Base-by-base conservation (phyloP, 2,113 vertebrate species). In the Phainopepla nitens region DNA sequence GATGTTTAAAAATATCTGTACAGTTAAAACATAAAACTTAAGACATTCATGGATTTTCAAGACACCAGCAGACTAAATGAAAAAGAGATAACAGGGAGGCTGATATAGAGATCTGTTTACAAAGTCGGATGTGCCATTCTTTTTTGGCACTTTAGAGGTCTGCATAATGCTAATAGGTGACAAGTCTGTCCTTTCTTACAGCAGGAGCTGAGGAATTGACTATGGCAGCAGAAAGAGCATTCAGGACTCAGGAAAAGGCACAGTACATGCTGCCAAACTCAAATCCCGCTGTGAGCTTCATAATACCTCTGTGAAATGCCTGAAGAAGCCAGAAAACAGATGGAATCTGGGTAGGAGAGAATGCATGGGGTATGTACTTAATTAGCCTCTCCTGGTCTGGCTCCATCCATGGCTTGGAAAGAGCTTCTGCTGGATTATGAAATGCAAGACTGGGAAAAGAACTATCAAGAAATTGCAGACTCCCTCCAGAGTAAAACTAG, bases 241-340 rank as follows among this genome's bases (percentile, higher is more conserved):
- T 51, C 56, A 31, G 58, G 53, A 64, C 53, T 89, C 64, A 75
- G 36, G 56, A 77, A 90, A 88, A 96, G 64, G 70, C 78, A 62
- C 2, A 58, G 71, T 18, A 61, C n/a, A 24, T 24, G 45, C 72
- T 88, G 85, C 72, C 94, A 93, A 92, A 89, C 56, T 64, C 80
- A 81, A 51, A 82, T 49, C 90, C 57, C 1, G 2, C 80, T 87
- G 73, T 86, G 92, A 94, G 86, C n/a, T 75, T 86, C 86, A 28
- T 39, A 83, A 47, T 44, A 89, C 60, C 80, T 75, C 83, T 56
- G 42, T 68, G 93, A 94, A 93, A 90, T 45, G 92, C 69, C 56
- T 89, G 58, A 45, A 92, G 80, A 94, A 92, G 82, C 82, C 76
- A 93, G 91, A 87, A 83, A 95, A 81, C 94, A 95, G 88, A 96